Evolutionary conservation across 1,140 invertebrate species (phyloP).

Genomic region (Drosophila kohkoa): DNA sequence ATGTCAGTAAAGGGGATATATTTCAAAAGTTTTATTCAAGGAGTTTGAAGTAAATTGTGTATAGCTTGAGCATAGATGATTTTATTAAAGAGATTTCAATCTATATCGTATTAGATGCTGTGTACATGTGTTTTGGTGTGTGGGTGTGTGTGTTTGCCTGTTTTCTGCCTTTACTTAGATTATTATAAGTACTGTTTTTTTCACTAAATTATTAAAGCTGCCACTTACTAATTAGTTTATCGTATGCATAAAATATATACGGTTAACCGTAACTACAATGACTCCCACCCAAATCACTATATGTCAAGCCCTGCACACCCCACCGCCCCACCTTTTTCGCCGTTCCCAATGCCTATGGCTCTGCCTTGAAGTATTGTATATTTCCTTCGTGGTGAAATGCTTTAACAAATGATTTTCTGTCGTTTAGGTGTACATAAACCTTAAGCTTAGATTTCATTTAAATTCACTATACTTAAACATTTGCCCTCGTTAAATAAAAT

Average conservation of each 20-base stretch:
- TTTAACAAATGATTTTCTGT: constrained; percentile 27
- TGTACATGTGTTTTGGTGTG: constrained; percentile 23
- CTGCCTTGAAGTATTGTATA: neutral
- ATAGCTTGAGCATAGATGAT: constrained; percentile 25
- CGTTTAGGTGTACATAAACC: constrained; percentile 27
- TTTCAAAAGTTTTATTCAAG: neutral
- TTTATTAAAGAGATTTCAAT: constrained; percentile 75
- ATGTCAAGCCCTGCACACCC: neutral
- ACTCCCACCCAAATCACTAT: constrained; percentile 22
- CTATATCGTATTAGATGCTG: constrained; percentile 39
- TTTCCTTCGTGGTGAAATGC: constrained; percentile 22
- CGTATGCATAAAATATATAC: constrained; percentile 69
- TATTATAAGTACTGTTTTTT: constrained; percentile 53
- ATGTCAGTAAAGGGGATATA: neutral
- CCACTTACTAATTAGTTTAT: constrained; percentile 80
- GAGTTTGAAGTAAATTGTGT: constrained; percentile 5
- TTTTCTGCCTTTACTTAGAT: constrained; percentile 64
- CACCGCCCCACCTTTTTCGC: neutral
- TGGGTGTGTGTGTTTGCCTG: constrained; percentile 32
- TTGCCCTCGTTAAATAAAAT: constrained; percentile 69
- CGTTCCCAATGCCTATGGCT: neutral
- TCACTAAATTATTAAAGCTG: constrained; percentile 84
- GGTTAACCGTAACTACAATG: constrained; percentile 32
- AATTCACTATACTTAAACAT: constrained; percentile 45
- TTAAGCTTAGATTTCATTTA: constrained; percentile 59